Evolutionary conservation across 2,113 vertebrate species (phyloP).

Genomic region (Blennius ocellaris): DNA sequence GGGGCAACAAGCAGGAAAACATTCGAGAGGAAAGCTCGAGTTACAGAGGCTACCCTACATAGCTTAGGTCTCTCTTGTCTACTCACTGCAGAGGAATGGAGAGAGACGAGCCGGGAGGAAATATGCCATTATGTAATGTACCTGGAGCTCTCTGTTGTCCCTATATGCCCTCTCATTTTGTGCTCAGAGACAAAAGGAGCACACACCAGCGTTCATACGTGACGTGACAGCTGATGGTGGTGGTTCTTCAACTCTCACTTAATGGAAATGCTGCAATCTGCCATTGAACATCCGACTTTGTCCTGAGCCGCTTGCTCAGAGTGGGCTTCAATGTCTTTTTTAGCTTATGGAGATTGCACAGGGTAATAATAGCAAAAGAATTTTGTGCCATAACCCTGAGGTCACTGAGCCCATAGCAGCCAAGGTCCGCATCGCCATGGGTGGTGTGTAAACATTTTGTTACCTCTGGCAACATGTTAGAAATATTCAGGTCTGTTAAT

Average conservation of each 20-base stretch:
- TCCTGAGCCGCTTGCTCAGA: conserved; percentile 35
- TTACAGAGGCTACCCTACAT: conserved; percentile 26
- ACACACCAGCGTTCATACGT: conserved; percentile 7
- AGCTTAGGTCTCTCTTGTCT: conserved; percentile 18
- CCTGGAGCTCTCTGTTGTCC: conserved; percentile 44
- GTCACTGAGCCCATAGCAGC: conserved; percentile 40
- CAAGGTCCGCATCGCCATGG: conserved; percentile 38
- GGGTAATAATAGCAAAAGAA: conserved; percentile 70
- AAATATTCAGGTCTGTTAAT: conserved; percentile 15
- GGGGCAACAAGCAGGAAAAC: conserved; percentile 26
- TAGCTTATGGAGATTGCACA: conserved; percentile 20
- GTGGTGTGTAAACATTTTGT: conserved; percentile 24
- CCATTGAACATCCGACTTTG: conserved; percentile 8
- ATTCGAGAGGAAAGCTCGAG: conserved; percentile 34
- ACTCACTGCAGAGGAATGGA: conserved; percentile 31
- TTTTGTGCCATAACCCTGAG: conserved; percentile 56
- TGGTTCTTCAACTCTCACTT: conserved; percentile 41
- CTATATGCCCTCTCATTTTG: conserved; percentile 34
- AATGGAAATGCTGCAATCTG: conserved; percentile 47
- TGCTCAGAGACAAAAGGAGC: conserved; percentile 15
- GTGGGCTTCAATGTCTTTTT: conserved; percentile 47
- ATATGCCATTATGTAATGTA: conserved; percentile 60
- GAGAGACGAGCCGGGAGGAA: conserved; percentile 35
- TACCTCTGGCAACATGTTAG: conserved; percentile 14
- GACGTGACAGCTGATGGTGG: conserved; percentile 40